A percentile compares a stretch with the other conserved stretches of the same genome.
These are phyloP conservation scores for Psylliodes chrysocephalus DNA, from an alignment of 2,888 invertebrate species.

Conservation along the genomic window DNA sequence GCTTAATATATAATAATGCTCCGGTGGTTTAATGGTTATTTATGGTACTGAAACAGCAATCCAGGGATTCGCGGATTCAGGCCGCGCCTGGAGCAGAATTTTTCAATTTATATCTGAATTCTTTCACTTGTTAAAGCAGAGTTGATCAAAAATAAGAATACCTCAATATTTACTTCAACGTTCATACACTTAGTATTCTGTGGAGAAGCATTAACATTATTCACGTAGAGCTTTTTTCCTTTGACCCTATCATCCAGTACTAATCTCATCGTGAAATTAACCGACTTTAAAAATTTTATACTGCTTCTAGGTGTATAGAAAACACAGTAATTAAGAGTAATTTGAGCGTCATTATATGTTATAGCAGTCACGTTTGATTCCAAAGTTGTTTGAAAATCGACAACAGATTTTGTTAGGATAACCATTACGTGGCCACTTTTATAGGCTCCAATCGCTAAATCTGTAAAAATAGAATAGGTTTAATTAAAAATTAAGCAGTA, in stretches of 20 bases:
- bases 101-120: no score
- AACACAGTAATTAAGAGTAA: constrained; percentile 39
- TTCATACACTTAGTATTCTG: constrained; percentile 15
- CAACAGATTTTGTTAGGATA: constrained; percentile 62
- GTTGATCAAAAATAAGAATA: constrained; percentile 16
- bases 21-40: no score
- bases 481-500: no score
- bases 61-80: no score
- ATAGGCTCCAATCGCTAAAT: constrained; percentile 72
- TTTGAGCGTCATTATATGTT: neutral
- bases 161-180: constrained; percentile 28
- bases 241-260: constrained; percentile 37
- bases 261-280: constrained; percentile 31
- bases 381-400: constrained; percentile 47
- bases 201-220: constrained; percentile 16
- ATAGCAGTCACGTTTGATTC: constrained; percentile 35
- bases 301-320: constrained; percentile 40
- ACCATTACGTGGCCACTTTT: constrained; percentile 68
- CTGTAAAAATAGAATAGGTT: constrained; percentile 55
- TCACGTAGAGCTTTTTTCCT: constrained; percentile 14
- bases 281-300: constrained; percentile 8
- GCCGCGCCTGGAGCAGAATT: no score
- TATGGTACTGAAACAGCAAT: no score
- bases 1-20: no score
- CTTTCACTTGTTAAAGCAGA: no score